A percentile compares a stretch with the other conserved stretches of the same genome.
phyloP scores from a whole-genome alignment of 2,797 vertebrate genomes.

The Manis pentadactyla region DNA sequence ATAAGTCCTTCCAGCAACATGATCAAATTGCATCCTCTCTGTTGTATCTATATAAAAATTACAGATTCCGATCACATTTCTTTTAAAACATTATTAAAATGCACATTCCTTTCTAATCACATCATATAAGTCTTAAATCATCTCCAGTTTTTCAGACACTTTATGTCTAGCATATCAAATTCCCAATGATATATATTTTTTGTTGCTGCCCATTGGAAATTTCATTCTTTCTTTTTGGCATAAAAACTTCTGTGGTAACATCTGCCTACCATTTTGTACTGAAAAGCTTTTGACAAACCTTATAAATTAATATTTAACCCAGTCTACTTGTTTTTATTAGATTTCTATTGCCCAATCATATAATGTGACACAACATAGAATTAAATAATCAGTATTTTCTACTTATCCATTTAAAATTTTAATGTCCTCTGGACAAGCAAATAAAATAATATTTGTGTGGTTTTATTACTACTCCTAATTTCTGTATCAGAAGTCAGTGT shows the following conservation, averaged over 20 bases:
- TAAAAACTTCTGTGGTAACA: background rate
- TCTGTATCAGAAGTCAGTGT: background rate
- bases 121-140: background rate
- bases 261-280: background rate
- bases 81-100: background rate
- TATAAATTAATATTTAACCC: constrained; percentile 3
- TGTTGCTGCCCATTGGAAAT: background rate
- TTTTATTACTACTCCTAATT: background rate
- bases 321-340: background rate
- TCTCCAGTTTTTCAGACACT: constrained; percentile 1
- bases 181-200: background rate
- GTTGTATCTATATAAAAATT: background rate
- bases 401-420: background rate
- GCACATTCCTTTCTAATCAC: background rate
- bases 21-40: background rate
- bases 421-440: background rate
- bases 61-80: background rate
- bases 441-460: background rate
- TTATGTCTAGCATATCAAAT: background rate
- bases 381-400: constrained; percentile 25
- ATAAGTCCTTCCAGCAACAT: background rate
- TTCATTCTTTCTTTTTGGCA: background rate
- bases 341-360: background rate
- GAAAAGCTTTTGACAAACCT: background rate
- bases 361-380: background rate